phyloP scores from a whole-genome alignment of 1,140 invertebrate species.

The Macrocentrus cingulum region DNA sequence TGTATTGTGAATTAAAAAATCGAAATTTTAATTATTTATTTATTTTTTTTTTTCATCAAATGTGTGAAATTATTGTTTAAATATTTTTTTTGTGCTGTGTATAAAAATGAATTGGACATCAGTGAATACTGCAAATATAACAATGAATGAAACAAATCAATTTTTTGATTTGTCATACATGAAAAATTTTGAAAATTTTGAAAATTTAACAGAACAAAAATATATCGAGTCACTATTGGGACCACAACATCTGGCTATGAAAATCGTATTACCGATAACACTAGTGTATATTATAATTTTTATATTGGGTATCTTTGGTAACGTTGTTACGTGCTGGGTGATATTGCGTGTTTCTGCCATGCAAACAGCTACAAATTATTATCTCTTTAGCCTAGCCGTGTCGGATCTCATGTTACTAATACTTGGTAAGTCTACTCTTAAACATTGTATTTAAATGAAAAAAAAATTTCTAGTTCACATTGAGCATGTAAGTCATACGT shows the following conservation, averaged over 20 bases:
- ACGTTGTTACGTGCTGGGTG: slow-evolving; percentile 68
- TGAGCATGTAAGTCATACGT: too few species aligned
- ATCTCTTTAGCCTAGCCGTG: slow-evolving; percentile 66
- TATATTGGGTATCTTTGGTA: slow-evolving; percentile 66
- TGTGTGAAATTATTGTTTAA: too few species aligned
- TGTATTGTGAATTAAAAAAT: too few species aligned
- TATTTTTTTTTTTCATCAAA: too few species aligned
- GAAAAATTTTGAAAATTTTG: slow-evolving; percentile 27
- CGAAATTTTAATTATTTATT: too few species aligned
- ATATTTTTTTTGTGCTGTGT: too few species aligned
- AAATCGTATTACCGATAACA: slow-evolving; percentile 52
- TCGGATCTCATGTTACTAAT: slow-evolving; percentile 55
- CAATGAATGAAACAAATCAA: not conserved
- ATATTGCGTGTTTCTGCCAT: slow-evolving; percentile 64
- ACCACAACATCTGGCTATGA: slow-evolving; percentile 44
- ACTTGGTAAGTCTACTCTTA: slow-evolving; percentile 54
- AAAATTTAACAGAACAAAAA: slow-evolving; percentile 35
- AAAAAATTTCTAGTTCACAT: too few species aligned
- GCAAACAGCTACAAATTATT: slow-evolving; percentile 67
- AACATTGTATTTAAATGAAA: too few species aligned
- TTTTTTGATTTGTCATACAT: not conserved
- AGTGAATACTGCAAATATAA: not conserved
- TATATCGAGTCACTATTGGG: slow-evolving; percentile 38
- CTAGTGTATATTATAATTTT: slow-evolving; percentile 65
- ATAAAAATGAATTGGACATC: too few species aligned